These are phyloP conservation scores for Leptopilina boulardi DNA, from an alignment of 1,140 invertebrate species.

Conservation along the genomic window DNA sequence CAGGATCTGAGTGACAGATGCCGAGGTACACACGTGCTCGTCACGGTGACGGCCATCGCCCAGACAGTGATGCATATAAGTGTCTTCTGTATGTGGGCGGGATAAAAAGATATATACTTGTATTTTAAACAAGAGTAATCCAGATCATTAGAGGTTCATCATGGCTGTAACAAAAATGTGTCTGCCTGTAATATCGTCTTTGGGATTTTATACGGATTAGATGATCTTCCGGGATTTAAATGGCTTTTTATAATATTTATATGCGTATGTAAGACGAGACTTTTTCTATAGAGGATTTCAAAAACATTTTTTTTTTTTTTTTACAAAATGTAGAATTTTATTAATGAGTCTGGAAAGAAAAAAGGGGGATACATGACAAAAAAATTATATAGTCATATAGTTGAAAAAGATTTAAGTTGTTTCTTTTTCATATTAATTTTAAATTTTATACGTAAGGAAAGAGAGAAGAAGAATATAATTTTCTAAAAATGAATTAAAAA, in stretches of 20 bases:
- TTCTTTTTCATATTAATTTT: too few relatives aligned
- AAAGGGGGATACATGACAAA: too few relatives aligned
- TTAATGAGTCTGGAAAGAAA: too few relatives aligned
- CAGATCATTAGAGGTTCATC: constrained; percentile 44
- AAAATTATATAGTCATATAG: too few relatives aligned
- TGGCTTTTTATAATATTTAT: too few relatives aligned
- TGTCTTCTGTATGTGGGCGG: constrained; percentile 70
- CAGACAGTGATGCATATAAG: constrained; percentile 66
- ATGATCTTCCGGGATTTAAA: constrained; percentile 25
- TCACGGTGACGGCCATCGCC: constrained; percentile 74
- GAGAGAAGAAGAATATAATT: too few relatives aligned
- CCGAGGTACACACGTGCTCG: constrained; percentile 73
- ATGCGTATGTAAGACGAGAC: too few relatives aligned
- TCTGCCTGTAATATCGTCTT: constrained; percentile 16
- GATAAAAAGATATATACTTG: constrained; percentile 70
- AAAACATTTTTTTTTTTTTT: neutral
- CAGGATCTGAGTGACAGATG: constrained; percentile 68
- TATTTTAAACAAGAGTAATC: constrained; percentile 52
- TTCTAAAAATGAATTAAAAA: too few relatives aligned
- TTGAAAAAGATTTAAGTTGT: too few relatives aligned
- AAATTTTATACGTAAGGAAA: too few relatives aligned
- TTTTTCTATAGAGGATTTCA: neutral
- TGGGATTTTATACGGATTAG: constrained; percentile 20
- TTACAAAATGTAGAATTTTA: too few relatives aligned
- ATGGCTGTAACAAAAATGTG: constrained; percentile 42